phyloP scores from a whole-genome alignment of 2,888 invertebrate species.

The Cerceris rybyensis region DNA sequence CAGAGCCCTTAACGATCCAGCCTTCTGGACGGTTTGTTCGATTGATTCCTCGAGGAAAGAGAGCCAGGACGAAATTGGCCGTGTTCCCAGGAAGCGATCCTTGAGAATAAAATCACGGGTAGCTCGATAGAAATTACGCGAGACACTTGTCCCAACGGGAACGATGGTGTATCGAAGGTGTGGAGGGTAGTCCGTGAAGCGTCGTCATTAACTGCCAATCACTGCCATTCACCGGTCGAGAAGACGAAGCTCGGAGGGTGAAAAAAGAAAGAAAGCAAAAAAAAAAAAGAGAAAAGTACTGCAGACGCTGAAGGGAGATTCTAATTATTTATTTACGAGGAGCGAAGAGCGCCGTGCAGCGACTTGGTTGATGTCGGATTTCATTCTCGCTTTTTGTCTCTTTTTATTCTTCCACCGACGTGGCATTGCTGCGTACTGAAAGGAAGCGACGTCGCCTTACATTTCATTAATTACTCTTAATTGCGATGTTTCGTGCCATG shows the following conservation, averaged over 20 bases:
- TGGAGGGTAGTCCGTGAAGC: constrained; percentile 67
- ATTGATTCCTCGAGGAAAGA: constrained; percentile 37
- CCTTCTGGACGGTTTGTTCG: constrained; percentile 19
- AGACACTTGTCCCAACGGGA: constrained; percentile 55
- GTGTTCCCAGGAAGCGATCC: constrained; percentile 52
- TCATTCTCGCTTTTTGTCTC: constrained; percentile 19
- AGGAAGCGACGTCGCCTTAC: constrained; percentile 1
- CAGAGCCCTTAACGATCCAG: constrained; percentile 24
- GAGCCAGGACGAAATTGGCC: constrained; percentile 35
- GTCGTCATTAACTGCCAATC: constrained; percentile 78
- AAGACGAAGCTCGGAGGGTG: constrained; percentile 46
- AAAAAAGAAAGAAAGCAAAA: constrained; percentile 40
- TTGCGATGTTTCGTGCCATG: neutral
- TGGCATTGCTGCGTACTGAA: neutral
- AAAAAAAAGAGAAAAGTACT: constrained; percentile 42
- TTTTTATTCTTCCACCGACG: constrained; percentile 1
- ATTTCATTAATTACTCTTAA: constrained; percentile 7
- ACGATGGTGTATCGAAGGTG: constrained; percentile 59
- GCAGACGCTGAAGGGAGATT: constrained; percentile 60
- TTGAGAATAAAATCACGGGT: constrained; percentile 62
- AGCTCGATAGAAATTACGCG: constrained; percentile 63
- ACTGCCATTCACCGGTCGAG: constrained; percentile 72
- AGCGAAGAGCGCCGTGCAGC: constrained; percentile 28
- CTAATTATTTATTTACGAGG: constrained; percentile 69
- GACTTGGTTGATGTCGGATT: constrained; percentile 35